Percentiles rank a stretch among this genome's conserved stretches.
These are phyloP conservation scores for Caranx melampygus DNA, from an alignment of 2,113 vertebrate species.

Conservation along the genomic window DNA sequence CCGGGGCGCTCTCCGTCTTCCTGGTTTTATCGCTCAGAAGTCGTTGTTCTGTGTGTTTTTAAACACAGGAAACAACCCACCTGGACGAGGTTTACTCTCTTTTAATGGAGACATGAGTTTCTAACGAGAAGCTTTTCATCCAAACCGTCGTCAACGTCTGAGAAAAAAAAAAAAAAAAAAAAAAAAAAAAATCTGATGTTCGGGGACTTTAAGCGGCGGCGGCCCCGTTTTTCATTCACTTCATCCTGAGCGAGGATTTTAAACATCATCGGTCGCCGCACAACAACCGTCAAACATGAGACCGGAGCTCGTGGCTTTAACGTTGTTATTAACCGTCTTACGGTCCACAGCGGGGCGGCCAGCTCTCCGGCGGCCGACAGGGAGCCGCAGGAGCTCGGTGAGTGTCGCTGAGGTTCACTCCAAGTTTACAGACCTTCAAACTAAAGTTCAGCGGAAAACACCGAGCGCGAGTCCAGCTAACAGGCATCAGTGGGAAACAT, in stretches of 20 bases:
- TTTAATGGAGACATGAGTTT: neutral
- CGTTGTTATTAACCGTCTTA: neutral
- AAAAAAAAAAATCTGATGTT: neutral
- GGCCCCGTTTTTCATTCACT: neutral
- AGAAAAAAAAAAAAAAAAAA: too few relatives aligned
- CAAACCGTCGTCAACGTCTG: too few relatives aligned
- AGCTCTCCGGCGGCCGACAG: neutral
- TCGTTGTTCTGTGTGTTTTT: neutral
- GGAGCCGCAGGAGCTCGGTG: slow-evolving; percentile 17
- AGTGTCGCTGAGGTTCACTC: neutral
- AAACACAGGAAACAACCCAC: neutral
- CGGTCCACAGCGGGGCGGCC: neutral
- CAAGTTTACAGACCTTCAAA: neutral
- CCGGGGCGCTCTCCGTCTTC: slow-evolving; percentile 36
- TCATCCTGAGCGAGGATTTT: neutral
- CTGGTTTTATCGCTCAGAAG: slow-evolving; percentile 37
- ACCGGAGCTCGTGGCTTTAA: neutral
- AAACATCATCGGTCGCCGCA: neutral
- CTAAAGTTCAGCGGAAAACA: neutral
- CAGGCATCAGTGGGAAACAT: neutral
- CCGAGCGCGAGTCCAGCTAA: neutral
- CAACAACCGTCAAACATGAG: slow-evolving; percentile 30
- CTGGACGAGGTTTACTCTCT: neutral
- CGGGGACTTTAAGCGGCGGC: neutral
- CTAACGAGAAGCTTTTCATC: neutral